Percentiles rank a stretch among this genome's conserved stretches.
Conservation (phyloP, 2,888 invertebrate genomes). For the Stenchaetothrips biformis region DNA sequence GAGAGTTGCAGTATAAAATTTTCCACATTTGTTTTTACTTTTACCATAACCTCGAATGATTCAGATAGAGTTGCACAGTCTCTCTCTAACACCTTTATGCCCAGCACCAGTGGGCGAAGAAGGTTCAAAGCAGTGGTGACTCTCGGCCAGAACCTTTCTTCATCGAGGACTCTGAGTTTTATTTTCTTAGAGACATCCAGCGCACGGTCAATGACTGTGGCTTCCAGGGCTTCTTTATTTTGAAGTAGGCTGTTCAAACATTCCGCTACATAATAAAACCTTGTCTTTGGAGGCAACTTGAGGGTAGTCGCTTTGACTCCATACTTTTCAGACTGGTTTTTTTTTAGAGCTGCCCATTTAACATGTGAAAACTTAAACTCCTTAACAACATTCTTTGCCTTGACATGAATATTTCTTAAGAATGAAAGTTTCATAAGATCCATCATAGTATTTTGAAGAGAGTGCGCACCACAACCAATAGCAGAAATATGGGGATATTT, state of each 20-base stretch:
- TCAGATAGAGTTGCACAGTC: neutral
- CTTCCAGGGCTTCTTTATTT: neutral
- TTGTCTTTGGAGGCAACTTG: neutral
- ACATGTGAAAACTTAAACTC: neutral
- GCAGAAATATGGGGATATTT: neutral
- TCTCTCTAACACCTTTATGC: neutral
- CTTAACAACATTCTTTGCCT: neutral
- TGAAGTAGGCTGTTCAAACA: neutral
- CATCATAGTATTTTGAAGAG: neutral
- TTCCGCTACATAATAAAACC: neutral
- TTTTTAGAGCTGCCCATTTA: neutral
- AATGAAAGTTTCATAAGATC: neutral
- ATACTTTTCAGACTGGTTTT: neutral
- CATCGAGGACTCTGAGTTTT: neutral
- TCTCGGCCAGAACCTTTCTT: neutral
- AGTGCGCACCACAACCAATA: neutral
- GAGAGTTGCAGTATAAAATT: neutral
- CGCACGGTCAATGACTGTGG: neutral
- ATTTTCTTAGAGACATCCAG: neutral
- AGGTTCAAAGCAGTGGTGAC: neutral
- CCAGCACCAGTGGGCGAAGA: neutral
- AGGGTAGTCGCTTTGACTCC: neutral
- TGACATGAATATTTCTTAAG: neutral
- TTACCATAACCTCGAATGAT: neutral
- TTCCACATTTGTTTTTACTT: neutral